These are phyloP conservation scores for Gonocerus acuteangulatus DNA, from an alignment of 2,888 invertebrate genomes.

Conservation along the genomic window DNA sequence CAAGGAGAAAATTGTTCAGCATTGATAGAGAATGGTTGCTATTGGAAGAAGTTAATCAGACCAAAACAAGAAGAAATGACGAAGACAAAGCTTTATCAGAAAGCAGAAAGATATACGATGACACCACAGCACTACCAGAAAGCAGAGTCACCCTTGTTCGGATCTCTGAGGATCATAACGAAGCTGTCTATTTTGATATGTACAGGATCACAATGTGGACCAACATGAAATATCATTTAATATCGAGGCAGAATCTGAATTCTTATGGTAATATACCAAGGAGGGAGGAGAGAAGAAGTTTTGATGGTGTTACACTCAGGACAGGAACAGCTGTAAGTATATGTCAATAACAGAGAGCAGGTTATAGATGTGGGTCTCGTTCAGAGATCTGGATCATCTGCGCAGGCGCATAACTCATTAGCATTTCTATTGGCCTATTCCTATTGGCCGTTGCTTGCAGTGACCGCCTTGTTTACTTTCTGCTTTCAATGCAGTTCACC, in stretches of 20 bases:
- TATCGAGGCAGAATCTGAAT: not conserved
- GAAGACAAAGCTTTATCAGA: no score
- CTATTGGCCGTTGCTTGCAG: no score
- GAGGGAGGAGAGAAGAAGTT: not conserved
- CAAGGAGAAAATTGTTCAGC: constrained; percentile 18
- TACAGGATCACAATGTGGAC: constrained; percentile 17
- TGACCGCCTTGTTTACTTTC: no score
- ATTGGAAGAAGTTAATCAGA: not conserved
- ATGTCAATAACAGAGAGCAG: no score
- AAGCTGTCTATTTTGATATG: constrained; percentile 18
- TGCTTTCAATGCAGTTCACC: no score
- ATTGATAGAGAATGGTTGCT: constrained; percentile 25
- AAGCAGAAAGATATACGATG: not conserved
- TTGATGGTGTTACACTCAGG: not conserved
- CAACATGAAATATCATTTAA: not conserved
- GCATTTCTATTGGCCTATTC: no score
- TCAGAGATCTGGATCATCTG: no score
- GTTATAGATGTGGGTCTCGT: no score
- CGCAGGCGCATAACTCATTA: no score
- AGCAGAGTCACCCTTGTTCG: constrained; percentile 5
- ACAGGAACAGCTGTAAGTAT: not conserved
- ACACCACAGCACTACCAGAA: constrained; percentile 18
- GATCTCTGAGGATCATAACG: not conserved
- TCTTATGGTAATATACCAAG: not conserved
- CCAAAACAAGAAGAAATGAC: not conserved